Evolutionary conservation across 2,797 vertebrate genomes (phyloP).

Genomic region (Anisognathus igniventris): DNA sequence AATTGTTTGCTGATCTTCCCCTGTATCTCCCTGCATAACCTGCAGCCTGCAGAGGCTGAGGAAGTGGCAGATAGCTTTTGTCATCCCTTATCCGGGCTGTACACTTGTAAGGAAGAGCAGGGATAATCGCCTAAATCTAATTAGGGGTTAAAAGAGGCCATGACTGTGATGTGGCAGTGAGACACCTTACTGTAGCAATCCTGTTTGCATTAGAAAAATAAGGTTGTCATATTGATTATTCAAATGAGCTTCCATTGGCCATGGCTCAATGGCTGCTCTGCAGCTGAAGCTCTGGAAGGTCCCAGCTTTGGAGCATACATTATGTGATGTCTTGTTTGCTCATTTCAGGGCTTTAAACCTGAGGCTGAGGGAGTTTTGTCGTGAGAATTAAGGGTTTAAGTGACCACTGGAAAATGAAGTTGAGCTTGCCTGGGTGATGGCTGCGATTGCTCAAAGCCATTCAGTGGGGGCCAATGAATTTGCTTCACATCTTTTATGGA

Average conservation of each 20-base stretch:
- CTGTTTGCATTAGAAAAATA: slow-evolving; percentile 97
- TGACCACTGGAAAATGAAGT: slow-evolving; percentile 46
- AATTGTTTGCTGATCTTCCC: slow-evolving; percentile 84
- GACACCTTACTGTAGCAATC: slow-evolving; percentile 92
- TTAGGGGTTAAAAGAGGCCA: slow-evolving; percentile 98
- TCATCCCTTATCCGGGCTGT: slow-evolving; percentile 94
- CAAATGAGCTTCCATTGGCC: slow-evolving; percentile 86
- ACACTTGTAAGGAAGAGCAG: slow-evolving; percentile 96
- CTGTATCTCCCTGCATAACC: slow-evolving; percentile 89
- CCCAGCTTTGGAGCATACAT: slow-evolving; percentile 69
- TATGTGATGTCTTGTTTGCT: slow-evolving; percentile 71
- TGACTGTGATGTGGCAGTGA: slow-evolving; percentile 94
- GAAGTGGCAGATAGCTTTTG: slow-evolving; percentile 94
- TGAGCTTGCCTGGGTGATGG: slow-evolving; percentile 28
- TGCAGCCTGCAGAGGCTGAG: slow-evolving; percentile 83
- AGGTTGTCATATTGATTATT: slow-evolving; percentile 99
- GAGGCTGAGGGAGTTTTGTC: slow-evolving; percentile 39
- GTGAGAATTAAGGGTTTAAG: slow-evolving; percentile 69
- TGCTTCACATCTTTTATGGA: neutral
- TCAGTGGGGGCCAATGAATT: neutral
- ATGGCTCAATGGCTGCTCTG: slow-evolving; percentile 74
- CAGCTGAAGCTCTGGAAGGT: slow-evolving; percentile 86
- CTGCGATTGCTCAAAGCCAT: neutral
- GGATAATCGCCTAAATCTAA: slow-evolving; percentile 99
- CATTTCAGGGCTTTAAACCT: slow-evolving; percentile 54